Base-by-base conservation (phyloP, 2,113 vertebrate genomes). In the Ailurus styani region DNA sequence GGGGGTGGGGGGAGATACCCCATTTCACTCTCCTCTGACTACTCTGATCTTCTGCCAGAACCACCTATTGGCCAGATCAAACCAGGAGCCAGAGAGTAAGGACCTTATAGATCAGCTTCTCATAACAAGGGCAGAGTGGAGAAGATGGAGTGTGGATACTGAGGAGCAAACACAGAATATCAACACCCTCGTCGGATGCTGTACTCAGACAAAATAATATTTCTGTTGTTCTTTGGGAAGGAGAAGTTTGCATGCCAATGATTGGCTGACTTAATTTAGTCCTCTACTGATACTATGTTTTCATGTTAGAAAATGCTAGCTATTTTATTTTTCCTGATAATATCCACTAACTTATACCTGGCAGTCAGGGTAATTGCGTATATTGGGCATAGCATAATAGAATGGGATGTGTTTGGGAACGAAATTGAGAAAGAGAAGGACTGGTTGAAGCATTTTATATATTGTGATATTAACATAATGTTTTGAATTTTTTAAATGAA, bases 401-500 rank as follows among this genome's bases (percentile, higher is more conserved):
- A 50, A 13, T 94, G 47, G 21, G 27, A 57, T 90, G 37, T n/a
- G 25, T 90, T 87, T 94, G 40, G 29, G 55, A 95, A 66, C 7
- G 73, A n/a, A 79, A 9, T 84, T 73, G 52, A 55, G 78, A 91
- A 66, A 84, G 31, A 21, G 31, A 77, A 93, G 83, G 15, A 7
- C 12, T 52, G 4, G 15, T 57, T n/a, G 47, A 91, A 83, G 11
- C 66, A 79, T 34, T 86, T 55, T 87, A n/a, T 57, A 8, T 81
- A 70, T 75, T 84, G 20, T 68, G 21, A 54, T 85, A 34, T 23
- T 82, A 40, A 73, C 40, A 23, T 20, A 93, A 34, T 66, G 57
- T 64, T 95, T 89, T 81, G 37, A 84, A 40, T 79, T 54, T 73
- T 95, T 95, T 84, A 37, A 94, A 90, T 31, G 17, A 31, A 73